phyloP scores from a whole-genome alignment of 1,140 invertebrate species.

The Euschistus heros region DNA sequence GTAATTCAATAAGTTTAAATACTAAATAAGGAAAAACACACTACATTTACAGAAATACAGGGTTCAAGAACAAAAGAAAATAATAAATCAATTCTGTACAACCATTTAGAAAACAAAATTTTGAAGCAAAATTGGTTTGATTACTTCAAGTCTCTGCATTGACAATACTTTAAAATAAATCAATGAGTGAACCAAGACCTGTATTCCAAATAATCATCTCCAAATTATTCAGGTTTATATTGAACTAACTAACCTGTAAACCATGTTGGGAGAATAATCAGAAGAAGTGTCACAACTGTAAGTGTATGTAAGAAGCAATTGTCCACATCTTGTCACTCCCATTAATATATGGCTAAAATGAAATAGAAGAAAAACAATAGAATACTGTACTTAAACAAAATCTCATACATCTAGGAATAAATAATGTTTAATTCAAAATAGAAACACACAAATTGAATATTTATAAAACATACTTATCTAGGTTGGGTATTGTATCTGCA shows the following conservation, averaged over 20 bases:
- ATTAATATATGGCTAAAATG: conserved; percentile 64
- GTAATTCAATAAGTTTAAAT: too few relatives aligned
- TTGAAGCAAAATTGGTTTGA: too few relatives aligned
- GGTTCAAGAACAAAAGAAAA: too few relatives aligned
- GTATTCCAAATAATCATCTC: too few relatives aligned
- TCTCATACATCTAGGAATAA: not conserved
- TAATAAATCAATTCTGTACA: too few relatives aligned
- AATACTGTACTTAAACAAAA: not conserved
- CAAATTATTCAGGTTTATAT: too few relatives aligned
- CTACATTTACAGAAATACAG: too few relatives aligned
- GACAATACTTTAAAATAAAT: too few relatives aligned
- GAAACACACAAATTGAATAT: not conserved
- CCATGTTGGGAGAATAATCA: conserved; percentile 37
- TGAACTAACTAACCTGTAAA: conserved; percentile 7
- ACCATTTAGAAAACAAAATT: too few relatives aligned
- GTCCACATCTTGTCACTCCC: conserved; percentile 85
- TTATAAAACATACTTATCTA: conserved; percentile 20
- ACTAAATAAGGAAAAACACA: too few relatives aligned
- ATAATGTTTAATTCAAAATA: not conserved
- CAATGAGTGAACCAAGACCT: too few relatives aligned
- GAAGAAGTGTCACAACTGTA: conserved; percentile 41
- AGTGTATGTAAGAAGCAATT: conserved; percentile 82
- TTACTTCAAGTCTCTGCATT: too few relatives aligned
- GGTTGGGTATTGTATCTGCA: conserved; percentile 21
- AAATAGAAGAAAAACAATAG: not conserved